Base-by-base conservation (phyloP, 2,797 vertebrate species). In the Fistularia commersonii region DNA sequence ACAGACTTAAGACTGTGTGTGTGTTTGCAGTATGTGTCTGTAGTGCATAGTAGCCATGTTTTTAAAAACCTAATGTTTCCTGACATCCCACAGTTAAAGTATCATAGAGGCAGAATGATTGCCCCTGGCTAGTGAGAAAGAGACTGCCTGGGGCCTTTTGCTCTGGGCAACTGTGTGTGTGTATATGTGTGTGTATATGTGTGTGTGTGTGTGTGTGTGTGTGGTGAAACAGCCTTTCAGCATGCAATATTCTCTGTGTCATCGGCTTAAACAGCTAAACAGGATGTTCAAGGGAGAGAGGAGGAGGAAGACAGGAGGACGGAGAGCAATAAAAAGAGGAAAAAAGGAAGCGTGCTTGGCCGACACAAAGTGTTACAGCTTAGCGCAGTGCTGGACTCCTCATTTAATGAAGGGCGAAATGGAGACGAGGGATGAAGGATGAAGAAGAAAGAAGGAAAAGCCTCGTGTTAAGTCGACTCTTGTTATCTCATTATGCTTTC, bases 1-100 rank as follows among this genome's bases (percentile, higher is more conserved):
- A 15, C 32, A 38, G 35, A 40, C 36, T 12, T 40, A 55, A 42
- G 13, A 32, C 31, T 51, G 35, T 50, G 51, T 63, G 62, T 67
- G 57, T 45, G 52, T 56, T 65, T 63, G 51, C 56, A 58, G 69
- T 64, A 69, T 69, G 58, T 60, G 55, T 75, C 65, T 80, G 72
- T 71, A 53, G 77, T 46, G 69, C 72, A 81, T 82, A 60, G 58
- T 81, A 75, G 76, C 76, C 57, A 60, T 81, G 80, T 85, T 82
- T 83, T 87, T 84, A 73, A 78, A 84, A 82, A 84, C 82, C 64
- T 93, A 93, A 94, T 92, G 85, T 87, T 89, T 91, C 72, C 85
- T 93, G 93, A 93, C 92, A 93, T 89, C 86, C 85, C 86, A 88
- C 89, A 90, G 86, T 90, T 91, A 90, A 82, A 88, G 83, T 89